phyloP scores from a whole-genome alignment of 2,113 vertebrate species.

The Pedionomus torquatus region DNA sequence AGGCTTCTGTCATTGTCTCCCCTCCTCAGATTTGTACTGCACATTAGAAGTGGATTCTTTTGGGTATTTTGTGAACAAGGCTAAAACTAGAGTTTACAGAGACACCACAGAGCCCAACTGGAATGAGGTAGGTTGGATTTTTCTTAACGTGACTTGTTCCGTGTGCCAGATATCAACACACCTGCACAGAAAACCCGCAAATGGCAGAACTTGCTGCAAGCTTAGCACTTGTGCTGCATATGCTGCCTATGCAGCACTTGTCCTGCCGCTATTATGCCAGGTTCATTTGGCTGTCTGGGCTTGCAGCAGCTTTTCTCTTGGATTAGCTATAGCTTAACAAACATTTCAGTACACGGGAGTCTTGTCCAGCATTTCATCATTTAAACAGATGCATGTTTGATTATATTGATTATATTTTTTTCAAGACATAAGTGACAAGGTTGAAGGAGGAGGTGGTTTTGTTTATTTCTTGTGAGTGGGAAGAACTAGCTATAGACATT shows the following conservation, averaged over 20 bases:
- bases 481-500: background rate
- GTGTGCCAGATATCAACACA: accelerated
- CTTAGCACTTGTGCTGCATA: background rate
- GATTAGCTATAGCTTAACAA: background rate
- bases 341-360: background rate
- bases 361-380: background rate
- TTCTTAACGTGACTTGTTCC: background rate
- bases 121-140: slow-evolving; percentile 86
- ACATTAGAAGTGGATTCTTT: slow-evolving; percentile 95
- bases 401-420: background rate
- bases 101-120: slow-evolving; percentile 92
- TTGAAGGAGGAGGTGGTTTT: background rate
- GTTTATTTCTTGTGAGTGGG: background rate
- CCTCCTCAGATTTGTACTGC: slow-evolving; percentile 87
- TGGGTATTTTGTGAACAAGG: slow-evolving; percentile 97
- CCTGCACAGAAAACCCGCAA: background rate
- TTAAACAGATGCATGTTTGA: background rate
- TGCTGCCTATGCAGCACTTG: no score
- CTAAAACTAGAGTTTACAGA: slow-evolving; percentile 91
- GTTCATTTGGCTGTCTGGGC: background rate
- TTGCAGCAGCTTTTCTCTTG: background rate
- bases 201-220: background rate
- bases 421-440: background rate
- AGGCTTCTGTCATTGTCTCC: background rate
- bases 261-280: no score